phyloP scores from a whole-genome alignment of 2,888 invertebrate genomes.

The Erannis defoliaria region DNA sequence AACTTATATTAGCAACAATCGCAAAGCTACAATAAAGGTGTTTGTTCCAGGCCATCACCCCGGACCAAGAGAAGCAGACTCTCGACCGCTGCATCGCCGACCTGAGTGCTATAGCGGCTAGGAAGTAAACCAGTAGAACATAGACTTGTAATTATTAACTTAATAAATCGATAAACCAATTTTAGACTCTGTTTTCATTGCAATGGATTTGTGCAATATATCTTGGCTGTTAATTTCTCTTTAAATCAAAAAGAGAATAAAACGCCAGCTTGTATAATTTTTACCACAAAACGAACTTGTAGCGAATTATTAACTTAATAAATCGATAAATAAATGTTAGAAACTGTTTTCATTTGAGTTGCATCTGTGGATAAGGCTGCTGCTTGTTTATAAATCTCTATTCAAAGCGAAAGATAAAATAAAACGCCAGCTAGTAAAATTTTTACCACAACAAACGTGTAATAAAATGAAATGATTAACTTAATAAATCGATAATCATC shows the following conservation, averaged over 20 bases:
- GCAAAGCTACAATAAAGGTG: background rate
- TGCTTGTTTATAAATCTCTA: too few relatives aligned
- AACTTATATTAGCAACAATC: too few relatives aligned
- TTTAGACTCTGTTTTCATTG: conserved; percentile 18
- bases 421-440: too few relatives aligned
- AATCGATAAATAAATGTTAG: background rate
- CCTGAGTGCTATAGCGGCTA: conserved; percentile 90
- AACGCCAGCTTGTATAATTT: too few relatives aligned
- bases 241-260: too few relatives aligned
- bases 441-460: too few relatives aligned
- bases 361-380: background rate
- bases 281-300: background rate
- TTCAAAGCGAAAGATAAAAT: too few relatives aligned
- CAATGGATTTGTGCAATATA: background rate
- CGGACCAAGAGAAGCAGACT: conserved; percentile 96
- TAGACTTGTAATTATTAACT: conserved; percentile 45
- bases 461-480: too few relatives aligned
- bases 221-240: too few relatives aligned
- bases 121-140: conserved; percentile 55
- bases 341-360: background rate
- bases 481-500: too few relatives aligned
- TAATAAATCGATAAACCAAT: conserved; percentile 56
- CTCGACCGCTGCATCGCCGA: conserved; percentile 95
- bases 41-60: conserved; percentile 90
- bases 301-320: background rate